These are phyloP conservation scores for Philypnodon macrostomus DNA, from an alignment of 2,797 vertebrate species.

Conservation along the genomic window DNA sequence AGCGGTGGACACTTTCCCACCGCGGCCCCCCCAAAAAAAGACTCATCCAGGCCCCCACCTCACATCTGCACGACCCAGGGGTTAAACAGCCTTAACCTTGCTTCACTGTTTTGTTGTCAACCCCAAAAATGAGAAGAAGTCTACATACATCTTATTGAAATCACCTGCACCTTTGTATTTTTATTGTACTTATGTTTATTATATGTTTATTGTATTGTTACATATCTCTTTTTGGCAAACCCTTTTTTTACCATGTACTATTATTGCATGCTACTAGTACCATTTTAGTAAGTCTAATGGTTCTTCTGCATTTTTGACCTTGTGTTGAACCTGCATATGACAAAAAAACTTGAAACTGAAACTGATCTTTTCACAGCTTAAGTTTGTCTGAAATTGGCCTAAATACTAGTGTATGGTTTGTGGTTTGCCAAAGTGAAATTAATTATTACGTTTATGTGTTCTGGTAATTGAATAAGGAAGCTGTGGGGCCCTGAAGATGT, in stretches of 20 bases:
- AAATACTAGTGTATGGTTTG: not conserved
- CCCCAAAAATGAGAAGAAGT: too few relatives aligned
- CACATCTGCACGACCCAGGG: slow-evolving; percentile 70
- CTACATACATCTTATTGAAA: too few relatives aligned
- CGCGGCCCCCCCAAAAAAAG: slow-evolving; percentile 59
- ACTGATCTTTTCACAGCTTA: not conserved
- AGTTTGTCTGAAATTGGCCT: slow-evolving; percentile 3
- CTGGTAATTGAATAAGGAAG: slow-evolving; percentile 12
- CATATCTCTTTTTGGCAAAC: too few relatives aligned
- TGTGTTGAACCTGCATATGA: too few relatives aligned
- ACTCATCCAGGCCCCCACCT: slow-evolving; percentile 50
- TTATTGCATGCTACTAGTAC: too few relatives aligned
- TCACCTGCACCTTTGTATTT: too few relatives aligned
- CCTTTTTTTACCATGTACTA: too few relatives aligned
- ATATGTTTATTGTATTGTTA: too few relatives aligned
- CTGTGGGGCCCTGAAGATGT: not conserved
- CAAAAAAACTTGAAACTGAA: too few relatives aligned
- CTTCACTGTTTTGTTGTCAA: slow-evolving; percentile 26
- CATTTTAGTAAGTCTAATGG: too few relatives aligned
- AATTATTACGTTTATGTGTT: not conserved
- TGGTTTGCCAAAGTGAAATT: not conserved
- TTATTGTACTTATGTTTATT: too few relatives aligned
- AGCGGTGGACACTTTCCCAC: slow-evolving; percentile 63
- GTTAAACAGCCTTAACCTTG: slow-evolving; percentile 47
- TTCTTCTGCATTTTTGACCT: too few relatives aligned